Conservation (phyloP, 2,888 invertebrate genomes). For the Laspeyria flexula region DNA sequence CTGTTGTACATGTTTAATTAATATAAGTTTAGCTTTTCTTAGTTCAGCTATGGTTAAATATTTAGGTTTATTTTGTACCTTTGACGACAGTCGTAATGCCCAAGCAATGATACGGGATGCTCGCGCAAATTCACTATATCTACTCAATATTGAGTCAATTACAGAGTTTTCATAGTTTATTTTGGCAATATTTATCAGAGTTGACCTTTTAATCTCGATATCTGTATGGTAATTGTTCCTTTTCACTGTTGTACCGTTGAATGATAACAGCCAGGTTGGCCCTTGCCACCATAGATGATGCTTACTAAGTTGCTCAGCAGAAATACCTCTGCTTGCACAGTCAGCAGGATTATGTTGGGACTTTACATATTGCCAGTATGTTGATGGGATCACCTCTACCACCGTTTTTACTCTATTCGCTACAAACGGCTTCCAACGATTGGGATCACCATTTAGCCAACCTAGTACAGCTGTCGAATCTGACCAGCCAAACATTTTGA, state of each 20-base stretch:
- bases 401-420: constrained; percentile 1
- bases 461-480: not conserved
- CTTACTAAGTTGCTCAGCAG: not conserved
- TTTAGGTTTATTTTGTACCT: too few species aligned
- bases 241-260: not conserved
- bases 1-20: too few species aligned
- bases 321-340: constrained; percentile 3
- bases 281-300: constrained; percentile 7
- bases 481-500: not conserved
- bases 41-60: not conserved
- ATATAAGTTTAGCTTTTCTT: too few species aligned
- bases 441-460: not conserved
- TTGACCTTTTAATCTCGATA: too few species aligned
- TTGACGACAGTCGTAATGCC: not conserved
- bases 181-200: too few species aligned
- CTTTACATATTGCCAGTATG: constrained; percentile 1
- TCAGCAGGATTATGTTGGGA: constrained; percentile 11
- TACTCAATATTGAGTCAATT: too few species aligned
- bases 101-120: not conserved
- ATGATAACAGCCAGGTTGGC: not conserved
- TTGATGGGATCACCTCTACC: not conserved
- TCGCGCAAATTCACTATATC: too few species aligned
- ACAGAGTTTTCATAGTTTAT: too few species aligned
- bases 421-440: not conserved
- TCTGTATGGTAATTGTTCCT: too few species aligned